These are phyloP conservation scores for Eira barbara DNA, from an alignment of 2,113 vertebrate species.

Conservation along the genomic window DNA sequence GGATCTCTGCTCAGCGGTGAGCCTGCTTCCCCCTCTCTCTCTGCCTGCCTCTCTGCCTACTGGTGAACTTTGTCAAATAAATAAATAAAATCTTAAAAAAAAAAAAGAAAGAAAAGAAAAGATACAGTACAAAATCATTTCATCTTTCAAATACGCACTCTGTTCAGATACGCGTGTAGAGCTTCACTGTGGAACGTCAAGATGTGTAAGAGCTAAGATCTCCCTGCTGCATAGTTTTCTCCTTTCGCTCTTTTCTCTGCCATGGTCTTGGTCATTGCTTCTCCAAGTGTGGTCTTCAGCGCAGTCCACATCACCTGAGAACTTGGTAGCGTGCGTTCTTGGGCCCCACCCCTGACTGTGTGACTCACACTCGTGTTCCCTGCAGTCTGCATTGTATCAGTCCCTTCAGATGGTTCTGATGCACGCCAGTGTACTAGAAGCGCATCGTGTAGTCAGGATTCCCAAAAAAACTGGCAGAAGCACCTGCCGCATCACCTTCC, in stretches of 20 bases:
- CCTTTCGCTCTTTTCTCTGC: not conserved
- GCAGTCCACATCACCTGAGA: not conserved
- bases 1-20: no score
- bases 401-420: not conserved
- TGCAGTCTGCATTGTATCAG: not conserved
- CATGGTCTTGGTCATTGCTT: not conserved
- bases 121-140: not conserved
- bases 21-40: no score
- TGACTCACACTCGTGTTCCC: not conserved
- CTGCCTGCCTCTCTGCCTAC: no score
- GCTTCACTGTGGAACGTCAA: not conserved
- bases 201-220: not conserved
- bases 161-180: not conserved
- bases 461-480: not conserved
- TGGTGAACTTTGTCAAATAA: no score
- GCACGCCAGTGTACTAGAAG: not conserved
- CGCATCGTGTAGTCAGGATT: not conserved
- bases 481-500: not conserved
- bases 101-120: not conserved
- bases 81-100: no score
- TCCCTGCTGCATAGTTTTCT: not conserved
- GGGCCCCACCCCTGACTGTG: not conserved
- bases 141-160: not conserved
- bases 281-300: not conserved
- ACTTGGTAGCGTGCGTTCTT: not conserved